A percentile compares a stretch with the other conserved stretches of the same genome.
Evolutionary conservation across 2,797 vertebrate species (phyloP).

Genomic region (Otolemur crassicaudatus): DNA sequence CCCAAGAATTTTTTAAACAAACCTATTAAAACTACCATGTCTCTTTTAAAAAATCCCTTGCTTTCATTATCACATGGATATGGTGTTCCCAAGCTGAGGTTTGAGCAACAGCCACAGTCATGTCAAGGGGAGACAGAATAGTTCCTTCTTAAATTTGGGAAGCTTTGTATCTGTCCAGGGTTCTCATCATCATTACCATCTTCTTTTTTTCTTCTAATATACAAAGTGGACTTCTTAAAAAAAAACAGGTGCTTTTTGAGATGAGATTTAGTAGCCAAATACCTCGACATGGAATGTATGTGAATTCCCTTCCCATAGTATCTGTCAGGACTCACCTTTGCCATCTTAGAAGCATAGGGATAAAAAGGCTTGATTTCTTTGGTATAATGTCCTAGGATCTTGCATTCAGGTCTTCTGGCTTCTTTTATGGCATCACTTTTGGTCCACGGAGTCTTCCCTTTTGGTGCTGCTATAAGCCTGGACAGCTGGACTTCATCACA

Average conservation of each 20-base stretch:
- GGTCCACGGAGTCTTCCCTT: neutral
- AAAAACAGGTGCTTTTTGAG: constrained; percentile 28
- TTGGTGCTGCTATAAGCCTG: rapidly evolving
- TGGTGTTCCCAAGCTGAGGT: neutral
- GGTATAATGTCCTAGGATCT: constrained; percentile 64
- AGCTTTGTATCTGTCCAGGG: neutral
- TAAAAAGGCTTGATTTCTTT: constrained; percentile 64
- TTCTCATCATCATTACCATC: neutral
- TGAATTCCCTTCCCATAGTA: neutral
- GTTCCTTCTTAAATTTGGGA: neutral
- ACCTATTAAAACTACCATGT: constrained; percentile 58
- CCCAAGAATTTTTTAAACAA: constrained; percentile 69
- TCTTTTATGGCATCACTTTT: rapidly evolving
- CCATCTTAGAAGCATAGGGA: neutral
- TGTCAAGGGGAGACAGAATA: neutral
- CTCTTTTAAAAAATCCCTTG: neutral
- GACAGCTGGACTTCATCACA: neutral
- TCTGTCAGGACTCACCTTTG: neutral
- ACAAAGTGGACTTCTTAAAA: constrained; percentile 61
- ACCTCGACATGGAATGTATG: constrained; percentile 71
- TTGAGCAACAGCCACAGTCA: neutral
- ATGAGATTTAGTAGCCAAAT: constrained; percentile 58
- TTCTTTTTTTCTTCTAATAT: neutral
- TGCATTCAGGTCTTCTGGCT: neutral
- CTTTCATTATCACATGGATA: constrained; percentile 48